phyloP scores from a whole-genome alignment of 2,113 vertebrate genomes.

The Smithornis capensis region DNA sequence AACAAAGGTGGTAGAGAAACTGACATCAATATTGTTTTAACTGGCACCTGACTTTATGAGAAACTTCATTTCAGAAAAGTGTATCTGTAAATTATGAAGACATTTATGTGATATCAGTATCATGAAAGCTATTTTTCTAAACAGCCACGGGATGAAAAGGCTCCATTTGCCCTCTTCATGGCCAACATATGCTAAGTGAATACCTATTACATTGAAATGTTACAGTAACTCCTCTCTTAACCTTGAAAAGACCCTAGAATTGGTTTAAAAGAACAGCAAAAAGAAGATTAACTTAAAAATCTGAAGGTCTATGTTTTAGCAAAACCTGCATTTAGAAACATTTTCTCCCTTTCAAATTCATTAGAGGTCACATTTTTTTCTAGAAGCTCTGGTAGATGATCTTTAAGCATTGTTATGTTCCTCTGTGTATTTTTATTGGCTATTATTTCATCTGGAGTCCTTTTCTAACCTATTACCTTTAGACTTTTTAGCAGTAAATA shows the following conservation, averaged over 20 bases:
- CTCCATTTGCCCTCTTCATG: slow-evolving; percentile 19
- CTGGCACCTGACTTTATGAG: neutral
- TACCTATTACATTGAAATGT: slow-evolving; percentile 12
- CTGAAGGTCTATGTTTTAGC: neutral
- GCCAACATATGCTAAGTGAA: slow-evolving; percentile 30
- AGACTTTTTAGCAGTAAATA: slow-evolving; percentile 18
- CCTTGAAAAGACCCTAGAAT: slow-evolving; percentile 19
- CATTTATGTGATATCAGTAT: neutral
- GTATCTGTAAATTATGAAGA: slow-evolving; percentile 7
- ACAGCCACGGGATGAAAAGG: neutral
- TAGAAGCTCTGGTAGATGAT: neutral
- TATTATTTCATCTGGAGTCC: neutral
- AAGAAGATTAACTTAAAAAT: neutral
- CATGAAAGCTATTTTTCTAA: slow-evolving; percentile 5
- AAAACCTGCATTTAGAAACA: neutral
- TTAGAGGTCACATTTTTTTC: neutral
- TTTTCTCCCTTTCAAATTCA: neutral
- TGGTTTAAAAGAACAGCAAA: neutral
- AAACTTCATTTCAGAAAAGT: slow-evolving; percentile 15
- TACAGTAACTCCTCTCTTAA: neutral
- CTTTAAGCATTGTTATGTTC: neutral
- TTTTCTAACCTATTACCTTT: neutral
- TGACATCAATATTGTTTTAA: slow-evolving; percentile 9
- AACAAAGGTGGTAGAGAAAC: slow-evolving; percentile 2
- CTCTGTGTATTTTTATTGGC: neutral